Evolutionary conservation across 2,888 invertebrate genomes (phyloP).

Genomic region (Scaptomyza tumidula): DNA sequence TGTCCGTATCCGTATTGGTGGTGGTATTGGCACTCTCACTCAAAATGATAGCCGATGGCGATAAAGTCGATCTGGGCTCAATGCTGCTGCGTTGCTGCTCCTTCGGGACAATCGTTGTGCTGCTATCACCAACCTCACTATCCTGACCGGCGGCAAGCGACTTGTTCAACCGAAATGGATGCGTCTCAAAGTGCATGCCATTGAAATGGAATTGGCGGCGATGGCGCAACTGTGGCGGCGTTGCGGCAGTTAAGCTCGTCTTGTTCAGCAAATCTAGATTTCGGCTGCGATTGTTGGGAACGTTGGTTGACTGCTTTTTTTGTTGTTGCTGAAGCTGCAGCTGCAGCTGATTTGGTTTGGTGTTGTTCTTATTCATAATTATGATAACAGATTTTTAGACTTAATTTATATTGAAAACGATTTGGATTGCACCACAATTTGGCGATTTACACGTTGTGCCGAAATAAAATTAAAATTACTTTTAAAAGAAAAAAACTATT

Average conservation of each 20-base stretch:
- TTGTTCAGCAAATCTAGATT: constrained; percentile 44
- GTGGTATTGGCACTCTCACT: no score
- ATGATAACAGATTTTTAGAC: neutral
- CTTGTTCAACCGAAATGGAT: constrained; percentile 15
- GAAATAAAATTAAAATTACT: constrained; percentile 19
- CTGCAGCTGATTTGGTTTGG: neutral
- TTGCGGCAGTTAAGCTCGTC: constrained; percentile 25
- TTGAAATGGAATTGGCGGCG: constrained; percentile 51
- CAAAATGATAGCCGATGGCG: no score
- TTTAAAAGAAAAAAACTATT: neutral
- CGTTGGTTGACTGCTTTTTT: neutral
- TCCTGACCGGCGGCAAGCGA: neutral
- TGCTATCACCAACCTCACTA: constrained; percentile 36
- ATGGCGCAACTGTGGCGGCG: constrained; percentile 38
- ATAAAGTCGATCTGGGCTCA: neutral
- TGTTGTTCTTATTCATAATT: constrained; percentile 18
- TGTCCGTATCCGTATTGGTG: neutral
- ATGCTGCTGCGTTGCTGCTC: neutral
- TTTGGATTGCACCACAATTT: constrained; percentile 16
- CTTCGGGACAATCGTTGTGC: neutral
- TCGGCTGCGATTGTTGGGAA: neutral
- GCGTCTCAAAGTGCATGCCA: constrained; percentile 46
- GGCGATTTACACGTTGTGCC: constrained; percentile 16
- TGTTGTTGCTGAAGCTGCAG: neutral
- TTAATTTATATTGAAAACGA: neutral